A percentile compares a stretch with the other conserved stretches of the same genome.
These are phyloP conservation scores for Mesoclemmys tuberculata DNA, from an alignment of 2,113 vertebrate genomes.

Conservation along the genomic window DNA sequence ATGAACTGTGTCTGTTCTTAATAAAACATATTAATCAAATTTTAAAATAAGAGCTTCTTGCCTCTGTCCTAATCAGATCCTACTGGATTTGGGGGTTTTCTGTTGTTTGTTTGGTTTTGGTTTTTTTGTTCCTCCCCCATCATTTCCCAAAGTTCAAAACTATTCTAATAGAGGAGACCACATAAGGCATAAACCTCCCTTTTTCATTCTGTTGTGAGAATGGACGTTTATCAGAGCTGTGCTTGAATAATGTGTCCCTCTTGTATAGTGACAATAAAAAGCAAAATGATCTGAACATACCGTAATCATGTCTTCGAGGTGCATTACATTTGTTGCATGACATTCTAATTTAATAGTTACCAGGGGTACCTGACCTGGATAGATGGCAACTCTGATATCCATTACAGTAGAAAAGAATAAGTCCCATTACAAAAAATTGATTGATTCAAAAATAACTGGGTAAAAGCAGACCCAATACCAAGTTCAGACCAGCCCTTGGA, in stretches of 20 bases:
- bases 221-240: neutral
- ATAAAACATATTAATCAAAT: neutral
- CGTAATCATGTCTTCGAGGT: neutral
- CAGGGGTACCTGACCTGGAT: neutral
- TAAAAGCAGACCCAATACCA: neutral
- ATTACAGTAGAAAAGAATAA: neutral
- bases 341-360: constrained; percentile 8
- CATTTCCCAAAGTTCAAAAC: neutral
- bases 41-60: neutral
- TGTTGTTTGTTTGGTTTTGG: neutral
- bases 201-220: neutral
- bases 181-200: neutral
- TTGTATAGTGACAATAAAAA: neutral
- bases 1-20: neutral
- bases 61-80: neutral
- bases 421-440: neutral
- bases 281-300: constrained; percentile 7
- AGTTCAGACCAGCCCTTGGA: neutral
- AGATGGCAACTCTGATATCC: neutral
- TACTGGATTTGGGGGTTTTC: accelerated
- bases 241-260: neutral
- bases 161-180: neutral
- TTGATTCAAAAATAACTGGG: neutral
- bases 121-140: neutral
- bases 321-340: constrained; percentile 6